Evolutionary conservation across 2,113 vertebrate species (phyloP), one percentile per base, ranked within the genome.

Genomic region (Symphodus melops): DNA sequence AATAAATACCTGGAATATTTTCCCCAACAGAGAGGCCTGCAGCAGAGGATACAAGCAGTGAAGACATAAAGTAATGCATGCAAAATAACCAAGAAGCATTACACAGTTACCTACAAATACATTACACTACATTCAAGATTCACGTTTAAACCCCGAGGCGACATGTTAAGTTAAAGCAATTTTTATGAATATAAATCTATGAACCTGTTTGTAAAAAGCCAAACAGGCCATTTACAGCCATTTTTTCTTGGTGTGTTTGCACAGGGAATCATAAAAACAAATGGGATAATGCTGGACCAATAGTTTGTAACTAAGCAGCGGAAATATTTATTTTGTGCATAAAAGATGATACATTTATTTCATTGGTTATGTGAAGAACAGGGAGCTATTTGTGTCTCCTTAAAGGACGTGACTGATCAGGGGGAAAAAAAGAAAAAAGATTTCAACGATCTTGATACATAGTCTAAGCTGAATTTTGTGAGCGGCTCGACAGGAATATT

Each of bases 1-100:
- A 72, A 52, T 21, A 80, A 90, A 93, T 96, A 95, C 94, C 94
- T 96, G 91, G 81, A 91, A 90, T 82, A 94, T 77, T 90, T 77
- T 93, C 49, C 82, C 72, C 90, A 91, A 75, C 72, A 94, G 75
- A 86, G 87, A 93, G 41, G 83, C 92, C 92, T 94, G 87, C 79
- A 84, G 85, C 69, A 86, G 56, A 85, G 69, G 44, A 88, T 79
- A 93, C 68, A 83, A 87, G 74, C 51, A 64, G 69, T 73, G 36
- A 64, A 72, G 33, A 77, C 64, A 78, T 21, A 20, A 71, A 72
- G 76, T 33, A 70, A 70, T 60, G 54, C 12, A 58, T 7, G 3
- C 3, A 48, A 58, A 55, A 56, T 5, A 54, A 48, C 46, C 4
- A 48, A 53, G 21, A 41, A 51, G 41, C 13, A 51, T 17, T 33